Evolutionary conservation across 2,888 invertebrate species (phyloP), one percentile per base, ranked within the genome.

Genomic region (Syrphus vitripennis): DNA sequence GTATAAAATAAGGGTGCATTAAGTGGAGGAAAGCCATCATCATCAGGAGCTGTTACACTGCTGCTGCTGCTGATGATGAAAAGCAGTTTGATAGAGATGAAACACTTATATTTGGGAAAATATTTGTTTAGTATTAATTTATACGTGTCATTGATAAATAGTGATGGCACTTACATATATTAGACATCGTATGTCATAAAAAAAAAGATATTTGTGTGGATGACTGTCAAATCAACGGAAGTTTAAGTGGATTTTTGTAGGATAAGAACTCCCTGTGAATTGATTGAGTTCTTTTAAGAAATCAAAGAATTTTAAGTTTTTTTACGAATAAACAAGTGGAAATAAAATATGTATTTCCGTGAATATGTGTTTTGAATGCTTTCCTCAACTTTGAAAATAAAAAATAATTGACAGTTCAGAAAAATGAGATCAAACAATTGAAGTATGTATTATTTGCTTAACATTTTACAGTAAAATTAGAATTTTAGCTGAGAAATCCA

Each of bases 41-140:
- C 31, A 29, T 34, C 6, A 31, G 59, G 34, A 29, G 26, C 24
- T 19, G n/a, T 5, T 57, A 19, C 4, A 5, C n/a, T 40, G 48
- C 16, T 50, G 10, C 14, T 6, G 4, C 6, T 50, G 26, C 2
- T 53, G 26, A 6, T 53, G 65, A 48, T 59, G 42, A 53, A 48
- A 59, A 59, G 40, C 77, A 40, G 2, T 14, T 21, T 50, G 50
- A 14, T 37, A 29, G 12, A n/a, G n/a, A n/a, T n/a, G 71, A 34
- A 42, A 67, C 50, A 65, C 72, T 77, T 71, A 50, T 57, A 59
- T 67, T 65, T 76, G 80, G 63, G 59, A 76, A 76, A 84, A 84
- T 81, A 72, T 84, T 80, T 84, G 53, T 69, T 79, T 59, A 55
- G 65, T 80, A 71, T 75, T 80, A 71, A 55, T 48, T 75, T 76